These are phyloP conservation scores for Myodes glareolus DNA, from an alignment of 2,113 vertebrate species.

Conservation along the genomic window DNA sequence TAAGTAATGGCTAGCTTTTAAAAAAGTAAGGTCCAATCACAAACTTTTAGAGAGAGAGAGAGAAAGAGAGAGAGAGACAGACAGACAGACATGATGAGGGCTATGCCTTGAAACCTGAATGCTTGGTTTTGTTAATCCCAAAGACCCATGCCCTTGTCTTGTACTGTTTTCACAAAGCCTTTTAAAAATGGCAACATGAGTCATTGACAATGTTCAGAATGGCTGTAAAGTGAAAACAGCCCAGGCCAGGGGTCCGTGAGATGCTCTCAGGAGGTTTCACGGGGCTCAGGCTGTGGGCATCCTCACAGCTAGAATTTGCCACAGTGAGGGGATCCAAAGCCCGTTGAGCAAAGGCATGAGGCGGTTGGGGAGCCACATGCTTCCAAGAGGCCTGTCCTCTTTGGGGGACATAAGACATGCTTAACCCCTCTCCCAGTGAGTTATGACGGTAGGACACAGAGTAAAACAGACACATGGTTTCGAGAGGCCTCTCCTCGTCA, in stretches of 20 bases:
- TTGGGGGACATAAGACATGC: accelerated
- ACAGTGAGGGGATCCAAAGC: not conserved
- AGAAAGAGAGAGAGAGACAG: not conserved
- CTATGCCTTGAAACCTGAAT: not conserved
- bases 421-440: accelerated
- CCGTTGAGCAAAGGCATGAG: not conserved
- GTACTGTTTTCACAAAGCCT: not conserved
- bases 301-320: not conserved
- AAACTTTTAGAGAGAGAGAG: not conserved
- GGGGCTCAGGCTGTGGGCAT: not conserved
- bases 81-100: not conserved
- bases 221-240: not conserved
- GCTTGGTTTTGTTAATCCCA: not conserved
- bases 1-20: constrained; percentile 11
- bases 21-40: not conserved
- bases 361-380: not conserved
- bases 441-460: not conserved
- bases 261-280: not conserved
- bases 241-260: not conserved
- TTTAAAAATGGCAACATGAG: not conserved
- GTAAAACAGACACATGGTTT: not conserved
- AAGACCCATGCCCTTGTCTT: not conserved
- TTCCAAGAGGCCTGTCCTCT: not conserved
- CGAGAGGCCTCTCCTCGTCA: accelerated
- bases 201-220: not conserved